A percentile compares a stretch with the other conserved stretches of the same genome.
Conservation (phyloP, 2,888 invertebrate species). For the Physocephala rufipes region DNA sequence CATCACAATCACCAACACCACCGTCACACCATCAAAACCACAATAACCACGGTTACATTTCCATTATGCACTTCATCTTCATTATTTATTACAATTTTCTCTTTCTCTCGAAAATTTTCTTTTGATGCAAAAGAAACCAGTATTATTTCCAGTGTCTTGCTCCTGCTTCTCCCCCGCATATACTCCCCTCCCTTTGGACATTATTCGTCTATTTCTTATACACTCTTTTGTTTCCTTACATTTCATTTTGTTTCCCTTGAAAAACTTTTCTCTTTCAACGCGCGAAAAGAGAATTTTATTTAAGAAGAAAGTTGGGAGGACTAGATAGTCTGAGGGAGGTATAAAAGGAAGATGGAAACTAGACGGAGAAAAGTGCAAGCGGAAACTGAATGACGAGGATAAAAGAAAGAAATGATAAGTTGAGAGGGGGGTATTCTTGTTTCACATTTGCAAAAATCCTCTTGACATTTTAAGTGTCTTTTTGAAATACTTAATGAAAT, state of each 20-base stretch:
- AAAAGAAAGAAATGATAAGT: not conserved
- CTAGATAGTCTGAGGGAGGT: not conserved
- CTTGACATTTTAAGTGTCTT: not conserved
- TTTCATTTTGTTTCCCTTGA: not conserved
- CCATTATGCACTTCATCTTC: constrained; percentile 9
- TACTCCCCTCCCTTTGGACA: not conserved
- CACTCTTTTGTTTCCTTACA: not conserved
- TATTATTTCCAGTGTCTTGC: not conserved
- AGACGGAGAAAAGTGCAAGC: not conserved
- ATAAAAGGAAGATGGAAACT: not conserved
- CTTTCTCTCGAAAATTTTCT: not conserved
- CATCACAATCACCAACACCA: not conserved
- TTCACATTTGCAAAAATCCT: not conserved
- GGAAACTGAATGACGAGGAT: not conserved
- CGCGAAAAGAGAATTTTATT: not conserved
- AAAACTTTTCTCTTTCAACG: too few relatives aligned
- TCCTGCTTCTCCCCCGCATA: not conserved
- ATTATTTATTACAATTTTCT: constrained; percentile 25
- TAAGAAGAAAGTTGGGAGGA: not conserved
- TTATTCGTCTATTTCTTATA: not conserved
- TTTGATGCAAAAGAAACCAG: not conserved
- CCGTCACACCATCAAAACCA: not conserved
- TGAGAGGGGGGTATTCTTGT: not conserved
- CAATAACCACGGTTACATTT: not conserved
- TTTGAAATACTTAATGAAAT: not conserved